Percentiles rank a stretch among this genome's conserved stretches.
Conservation (phyloP, 2,888 invertebrate genomes). For the Pristionchus maxplancki region DNA sequence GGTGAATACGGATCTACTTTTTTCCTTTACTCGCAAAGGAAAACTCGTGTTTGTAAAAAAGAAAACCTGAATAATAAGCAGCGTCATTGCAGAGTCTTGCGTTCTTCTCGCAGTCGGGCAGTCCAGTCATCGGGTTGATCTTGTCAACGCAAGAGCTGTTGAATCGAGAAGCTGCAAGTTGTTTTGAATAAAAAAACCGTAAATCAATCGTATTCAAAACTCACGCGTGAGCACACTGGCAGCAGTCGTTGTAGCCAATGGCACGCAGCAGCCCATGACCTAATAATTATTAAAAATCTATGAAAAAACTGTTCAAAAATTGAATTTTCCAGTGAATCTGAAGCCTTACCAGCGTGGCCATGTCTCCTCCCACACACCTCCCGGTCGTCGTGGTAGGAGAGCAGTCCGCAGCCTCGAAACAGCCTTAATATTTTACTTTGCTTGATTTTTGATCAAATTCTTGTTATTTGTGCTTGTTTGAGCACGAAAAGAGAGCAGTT, state of each 20-base stretch:
- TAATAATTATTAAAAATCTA: no score
- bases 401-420: neutral
- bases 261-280: neutral
- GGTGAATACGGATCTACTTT: no score
- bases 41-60: no score
- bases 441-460: no score
- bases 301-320: no score
- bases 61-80: neutral
- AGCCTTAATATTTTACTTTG: neutral
- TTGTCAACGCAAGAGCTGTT: neutral
- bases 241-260: neutral
- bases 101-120: neutral
- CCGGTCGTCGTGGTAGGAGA: neutral
- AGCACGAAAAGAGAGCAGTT: no score
- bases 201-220: no score
- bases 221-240: neutral
- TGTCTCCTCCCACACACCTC: neutral
- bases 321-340: neutral
- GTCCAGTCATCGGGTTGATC: conserved; percentile 1
- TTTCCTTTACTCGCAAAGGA: no score
- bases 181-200: no score
- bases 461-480: no score
- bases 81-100: neutral
- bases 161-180: neutral
- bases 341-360: neutral